These are phyloP conservation scores for Heliconius eleuchia DNA, from an alignment of 1,140 invertebrate genomes.

Conservation along the genomic window DNA sequence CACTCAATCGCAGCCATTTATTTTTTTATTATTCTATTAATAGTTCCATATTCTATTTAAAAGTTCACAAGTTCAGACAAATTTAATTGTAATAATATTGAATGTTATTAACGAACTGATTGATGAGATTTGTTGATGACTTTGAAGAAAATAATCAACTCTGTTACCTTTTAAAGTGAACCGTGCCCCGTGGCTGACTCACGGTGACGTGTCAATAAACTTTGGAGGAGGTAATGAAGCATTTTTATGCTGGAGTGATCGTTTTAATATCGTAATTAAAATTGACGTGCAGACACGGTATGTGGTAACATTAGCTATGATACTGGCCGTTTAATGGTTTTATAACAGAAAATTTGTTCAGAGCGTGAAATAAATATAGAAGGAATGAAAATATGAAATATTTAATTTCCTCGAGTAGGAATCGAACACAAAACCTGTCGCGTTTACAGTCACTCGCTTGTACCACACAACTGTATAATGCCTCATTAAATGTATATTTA, in stretches of 20 bases:
- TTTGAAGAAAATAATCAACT: constrained; percentile 36
- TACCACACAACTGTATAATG: no score
- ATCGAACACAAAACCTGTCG: no score
- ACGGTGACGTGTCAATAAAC: constrained; percentile 52
- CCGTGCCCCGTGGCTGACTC: constrained; percentile 50
- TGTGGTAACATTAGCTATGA: constrained; percentile 26
- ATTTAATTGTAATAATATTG: constrained; percentile 22
- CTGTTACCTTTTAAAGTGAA: constrained; percentile 33
- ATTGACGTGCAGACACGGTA: constrained; percentile 40
- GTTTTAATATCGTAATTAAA: constrained; percentile 52
- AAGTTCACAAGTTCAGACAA: constrained; percentile 26
- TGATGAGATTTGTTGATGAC: constrained; percentile 34
- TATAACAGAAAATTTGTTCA: neutral
- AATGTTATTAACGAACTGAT: constrained; percentile 33
- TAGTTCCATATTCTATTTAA: neutral
- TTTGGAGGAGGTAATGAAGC: constrained; percentile 56
- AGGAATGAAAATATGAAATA: no score
- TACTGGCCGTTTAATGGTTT: constrained; percentile 2
- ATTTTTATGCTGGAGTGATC: constrained; percentile 49
- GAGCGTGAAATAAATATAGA: neutral
- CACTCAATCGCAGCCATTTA: neutral
- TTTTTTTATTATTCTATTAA: neutral
- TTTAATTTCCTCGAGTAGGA: no score
- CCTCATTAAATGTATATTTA: neutral
- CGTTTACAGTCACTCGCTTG: no score